These are phyloP conservation scores for Tichodroma muraria DNA, from an alignment of 2,113 vertebrate species.

Conservation along the genomic window DNA sequence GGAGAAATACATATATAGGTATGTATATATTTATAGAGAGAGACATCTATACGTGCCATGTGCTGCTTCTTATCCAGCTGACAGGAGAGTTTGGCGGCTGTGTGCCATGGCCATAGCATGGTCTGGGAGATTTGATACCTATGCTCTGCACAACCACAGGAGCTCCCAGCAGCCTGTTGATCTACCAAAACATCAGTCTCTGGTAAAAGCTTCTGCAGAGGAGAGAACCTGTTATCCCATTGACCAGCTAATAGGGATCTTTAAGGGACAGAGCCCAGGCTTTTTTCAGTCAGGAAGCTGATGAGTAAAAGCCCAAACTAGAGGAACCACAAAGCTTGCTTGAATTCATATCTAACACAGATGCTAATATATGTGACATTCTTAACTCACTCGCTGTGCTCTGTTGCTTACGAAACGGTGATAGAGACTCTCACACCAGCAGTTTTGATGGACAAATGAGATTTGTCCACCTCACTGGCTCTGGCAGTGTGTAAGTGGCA, in stretches of 20 bases:
- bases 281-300: neutral
- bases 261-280: neutral
- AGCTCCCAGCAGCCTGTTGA: neutral
- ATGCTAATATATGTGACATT: neutral
- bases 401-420: neutral
- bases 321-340: neutral
- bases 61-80: neutral
- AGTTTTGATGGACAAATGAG: neutral
- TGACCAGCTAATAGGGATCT: neutral
- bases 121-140: neutral
- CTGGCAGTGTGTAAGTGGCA: neutral
- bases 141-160: neutral
- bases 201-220: neutral
- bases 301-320: neutral
- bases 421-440: neutral
- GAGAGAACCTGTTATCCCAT: neutral
- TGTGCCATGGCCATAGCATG: neutral
- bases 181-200: neutral
- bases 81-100: neutral
- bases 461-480: neutral
- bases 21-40: neutral
- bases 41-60: neutral
- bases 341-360: neutral
- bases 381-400: neutral
- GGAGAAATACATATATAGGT: neutral